Percentiles rank a stretch among this genome's conserved stretches.
Conservation (phyloP, 2,797 vertebrate genomes). For the Rhynchotus rufescens region DNA sequence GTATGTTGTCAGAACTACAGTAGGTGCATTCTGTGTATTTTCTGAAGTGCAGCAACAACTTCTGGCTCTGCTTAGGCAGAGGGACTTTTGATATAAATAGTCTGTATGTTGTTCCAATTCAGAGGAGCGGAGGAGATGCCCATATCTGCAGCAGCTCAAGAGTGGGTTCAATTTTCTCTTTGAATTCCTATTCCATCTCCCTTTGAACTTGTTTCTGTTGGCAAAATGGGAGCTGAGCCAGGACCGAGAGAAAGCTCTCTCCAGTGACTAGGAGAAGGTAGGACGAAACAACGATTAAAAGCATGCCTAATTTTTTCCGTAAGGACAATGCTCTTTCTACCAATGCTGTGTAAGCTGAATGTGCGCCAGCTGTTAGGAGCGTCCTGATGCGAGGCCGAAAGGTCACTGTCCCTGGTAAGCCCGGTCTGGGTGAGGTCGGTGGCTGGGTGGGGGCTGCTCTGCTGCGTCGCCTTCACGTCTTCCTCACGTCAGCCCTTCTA, state of each 20-base stretch:
- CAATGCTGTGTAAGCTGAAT: background rate
- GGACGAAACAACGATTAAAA: constrained; percentile 41
- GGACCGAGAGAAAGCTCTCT: background rate
- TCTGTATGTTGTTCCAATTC: background rate
- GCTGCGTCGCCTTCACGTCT: background rate
- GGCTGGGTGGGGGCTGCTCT: background rate
- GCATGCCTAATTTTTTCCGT: constrained; percentile 24
- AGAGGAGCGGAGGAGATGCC: background rate
- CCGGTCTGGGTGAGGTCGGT: rapidly evolving
- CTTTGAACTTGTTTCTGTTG: background rate
- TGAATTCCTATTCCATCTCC: background rate
- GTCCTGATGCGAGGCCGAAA: background rate
- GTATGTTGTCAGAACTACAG: background rate
- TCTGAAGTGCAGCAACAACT: rapidly evolving
- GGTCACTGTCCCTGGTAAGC: background rate
- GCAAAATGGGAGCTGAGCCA: background rate
- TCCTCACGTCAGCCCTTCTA: background rate
- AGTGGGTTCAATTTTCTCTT: background rate
- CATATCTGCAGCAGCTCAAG: rapidly evolving
- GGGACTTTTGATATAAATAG: background rate
- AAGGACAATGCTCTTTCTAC: constrained; percentile 41
- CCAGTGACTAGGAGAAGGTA: background rate
- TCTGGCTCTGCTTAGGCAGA: background rate
- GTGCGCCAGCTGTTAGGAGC: background rate
- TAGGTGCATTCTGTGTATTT: background rate